Conservation (phyloP, 2,113 vertebrate genomes). For the Tichodroma muraria region DNA sequence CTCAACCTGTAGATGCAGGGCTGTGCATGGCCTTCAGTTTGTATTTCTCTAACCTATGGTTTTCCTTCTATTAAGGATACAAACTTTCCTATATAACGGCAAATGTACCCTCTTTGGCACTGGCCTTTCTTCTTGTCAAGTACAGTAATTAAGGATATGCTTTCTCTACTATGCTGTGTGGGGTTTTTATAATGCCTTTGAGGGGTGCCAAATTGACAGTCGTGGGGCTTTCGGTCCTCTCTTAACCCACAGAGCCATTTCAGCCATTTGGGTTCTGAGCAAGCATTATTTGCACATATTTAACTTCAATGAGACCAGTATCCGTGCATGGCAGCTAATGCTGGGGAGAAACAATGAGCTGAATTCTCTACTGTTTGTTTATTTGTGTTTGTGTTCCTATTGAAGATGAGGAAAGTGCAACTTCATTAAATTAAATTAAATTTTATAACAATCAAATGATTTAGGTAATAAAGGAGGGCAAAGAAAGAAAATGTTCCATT, state of each 20-base stretch:
- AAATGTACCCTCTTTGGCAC: neutral
- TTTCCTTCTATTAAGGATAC: neutral
- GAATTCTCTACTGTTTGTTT: slow-evolving; percentile 24
- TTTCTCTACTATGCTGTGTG: neutral
- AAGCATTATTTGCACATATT: slow-evolving; percentile 23
- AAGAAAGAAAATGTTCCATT: slow-evolving; percentile 60
- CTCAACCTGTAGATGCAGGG: neutral
- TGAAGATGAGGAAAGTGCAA: slow-evolving; percentile 49
- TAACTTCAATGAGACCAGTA: slow-evolving; percentile 15
- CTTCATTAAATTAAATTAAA: slow-evolving; percentile 65
- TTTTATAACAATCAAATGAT: slow-evolving; percentile 65
- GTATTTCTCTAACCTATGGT: neutral
- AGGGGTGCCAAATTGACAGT: neutral
- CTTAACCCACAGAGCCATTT: neutral
- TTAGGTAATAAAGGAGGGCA: slow-evolving; percentile 62
- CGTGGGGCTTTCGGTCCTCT: neutral
- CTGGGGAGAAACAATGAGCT: slow-evolving; percentile 39
- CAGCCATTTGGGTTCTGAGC: neutral
- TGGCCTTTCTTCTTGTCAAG: neutral
- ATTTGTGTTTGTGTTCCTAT: slow-evolving; percentile 6
- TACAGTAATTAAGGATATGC: neutral
- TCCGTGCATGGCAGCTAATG: neutral
- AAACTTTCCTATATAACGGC: neutral
- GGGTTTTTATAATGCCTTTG: neutral
- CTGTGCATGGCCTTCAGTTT: neutral